A percentile compares a stretch with the other conserved stretches of the same genome.
These are phyloP conservation scores for Drosophila histrio DNA, from an alignment of 2,888 invertebrate species.

Conservation along the genomic window DNA sequence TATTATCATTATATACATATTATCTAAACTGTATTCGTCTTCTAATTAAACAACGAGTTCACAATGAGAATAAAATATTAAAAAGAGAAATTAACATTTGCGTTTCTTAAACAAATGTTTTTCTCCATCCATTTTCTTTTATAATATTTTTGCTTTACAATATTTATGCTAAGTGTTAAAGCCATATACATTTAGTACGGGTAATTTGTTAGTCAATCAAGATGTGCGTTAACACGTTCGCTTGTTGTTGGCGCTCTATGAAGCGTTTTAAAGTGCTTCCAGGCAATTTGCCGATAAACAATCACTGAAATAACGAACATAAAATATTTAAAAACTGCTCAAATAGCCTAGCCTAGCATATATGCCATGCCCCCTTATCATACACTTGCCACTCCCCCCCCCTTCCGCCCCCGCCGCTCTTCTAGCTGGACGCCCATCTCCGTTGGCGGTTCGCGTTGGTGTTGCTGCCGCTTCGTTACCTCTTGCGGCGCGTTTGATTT, in stretches of 20 bases:
- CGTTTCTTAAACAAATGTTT: too few relatives aligned
- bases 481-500: slow-evolving; percentile 76
- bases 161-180: background rate
- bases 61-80: too few relatives aligned
- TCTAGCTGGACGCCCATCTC: slow-evolving; percentile 10
- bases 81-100: too few relatives aligned
- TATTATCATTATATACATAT: too few relatives aligned
- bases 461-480: slow-evolving; percentile 82
- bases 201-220: slow-evolving; percentile 19
- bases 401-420: background rate
- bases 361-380: background rate
- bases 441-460: slow-evolving; percentile 62
- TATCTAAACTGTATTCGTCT: too few relatives aligned
- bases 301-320: slow-evolving; percentile 77
- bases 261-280: slow-evolving; percentile 83
- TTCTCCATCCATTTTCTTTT: too few relatives aligned
- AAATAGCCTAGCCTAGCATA: slow-evolving; percentile 48
- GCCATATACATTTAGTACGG: background rate
- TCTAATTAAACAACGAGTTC: too few relatives aligned
- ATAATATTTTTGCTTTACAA: too few relatives aligned
- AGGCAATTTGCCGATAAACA: slow-evolving; percentile 82
- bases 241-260: slow-evolving; percentile 63
- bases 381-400: background rate
- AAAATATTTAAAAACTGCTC: slow-evolving; percentile 75
- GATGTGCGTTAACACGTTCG: background rate